Percentiles rank a stretch among this genome's conserved stretches.
Conservation (phyloP, 2,888 invertebrate genomes). For the Tupiocoris notatus region DNA sequence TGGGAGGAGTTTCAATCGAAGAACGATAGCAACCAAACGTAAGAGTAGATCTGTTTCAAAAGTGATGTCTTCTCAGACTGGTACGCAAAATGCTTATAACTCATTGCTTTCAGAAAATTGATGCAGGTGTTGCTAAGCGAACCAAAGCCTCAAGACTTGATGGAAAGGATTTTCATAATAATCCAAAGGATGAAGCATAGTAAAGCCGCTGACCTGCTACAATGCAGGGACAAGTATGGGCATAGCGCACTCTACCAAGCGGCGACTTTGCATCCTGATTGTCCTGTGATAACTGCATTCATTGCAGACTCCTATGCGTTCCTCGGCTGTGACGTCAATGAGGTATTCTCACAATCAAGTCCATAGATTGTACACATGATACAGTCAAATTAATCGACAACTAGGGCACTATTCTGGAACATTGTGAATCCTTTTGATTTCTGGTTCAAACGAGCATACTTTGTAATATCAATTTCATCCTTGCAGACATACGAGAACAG, state of each 20-base stretch:
- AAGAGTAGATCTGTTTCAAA: too few relatives aligned
- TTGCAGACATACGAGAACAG: background rate
- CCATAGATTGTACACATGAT: too few relatives aligned
- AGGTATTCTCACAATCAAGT: slow-evolving; percentile 8
- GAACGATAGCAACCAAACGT: slow-evolving; percentile 11
- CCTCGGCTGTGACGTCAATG: slow-evolving; percentile 8
- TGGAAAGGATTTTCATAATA: slow-evolving; percentile 3
- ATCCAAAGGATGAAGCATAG: background rate
- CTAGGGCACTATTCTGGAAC: too few relatives aligned
- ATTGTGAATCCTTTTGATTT: too few relatives aligned
- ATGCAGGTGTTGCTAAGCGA: slow-evolving; percentile 5
- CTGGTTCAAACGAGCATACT: too few relatives aligned
- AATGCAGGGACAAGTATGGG: slow-evolving; percentile 3
- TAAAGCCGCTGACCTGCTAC: slow-evolving; percentile 2
- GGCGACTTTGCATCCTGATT: slow-evolving; percentile 1
- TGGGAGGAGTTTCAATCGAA: background rate
- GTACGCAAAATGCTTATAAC: background rate
- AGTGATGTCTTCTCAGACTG: background rate
- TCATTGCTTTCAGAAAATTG: background rate
- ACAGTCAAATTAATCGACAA: too few relatives aligned
- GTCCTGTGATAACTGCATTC: slow-evolving; percentile 20
- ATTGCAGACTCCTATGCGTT: slow-evolving; percentile 18
- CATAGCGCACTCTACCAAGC: slow-evolving; percentile 27
- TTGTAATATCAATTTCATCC: too few relatives aligned
- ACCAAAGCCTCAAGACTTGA: background rate